Evolutionary conservation across 2,888 invertebrate genomes (phyloP), one percentile per base, ranked within the genome.

Genomic region (Spisula solida): DNA sequence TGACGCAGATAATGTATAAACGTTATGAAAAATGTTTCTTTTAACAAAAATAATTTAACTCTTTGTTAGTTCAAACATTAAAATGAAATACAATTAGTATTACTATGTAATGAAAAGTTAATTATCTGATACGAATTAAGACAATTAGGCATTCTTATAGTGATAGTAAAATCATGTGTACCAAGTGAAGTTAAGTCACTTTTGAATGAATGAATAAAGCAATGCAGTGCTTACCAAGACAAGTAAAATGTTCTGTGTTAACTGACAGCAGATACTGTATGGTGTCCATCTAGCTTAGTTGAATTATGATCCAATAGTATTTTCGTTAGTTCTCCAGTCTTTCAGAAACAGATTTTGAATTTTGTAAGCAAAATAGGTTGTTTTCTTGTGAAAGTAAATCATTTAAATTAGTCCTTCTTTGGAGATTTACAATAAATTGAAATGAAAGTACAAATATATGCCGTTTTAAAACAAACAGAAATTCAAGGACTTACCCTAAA

Each of bases 201-300:
- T 80, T 0, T 25, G 48, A 80, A 48, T 48, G 80, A 51, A 80
- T 51, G 25, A 14, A 47, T 80, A 6, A 31, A 79, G 85, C 85
- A 56, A 51, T 51, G 51, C 79, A 85, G 85, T 85, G 85, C 85
- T 85, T 85, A 85, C 85, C 85, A 85, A 16, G 29, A 51, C 31
- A n/a, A 85, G 85, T 85, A 85, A 25, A 84, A 78, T 20, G 51
- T 79, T 78, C 5, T 34, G 14, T 75, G 75, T 75, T 75, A 31
- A 34, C 12, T 18, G 29, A 34, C 78, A 12, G 8, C 1, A 78
- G 6, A 31, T 34, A 34, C 6, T 41, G 8, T 78, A 16, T 78
- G 34, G 6, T 31, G 34, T 78, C 20, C 16, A 6, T 10, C 20
- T 0, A 18, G 10, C 5, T 75, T 16, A n/a, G 14, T 5, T 16